Evolutionary conservation across 1,140 invertebrate genomes (phyloP), one percentile per base, ranked within the genome.

Genomic region (Drosophila bocki): DNA sequence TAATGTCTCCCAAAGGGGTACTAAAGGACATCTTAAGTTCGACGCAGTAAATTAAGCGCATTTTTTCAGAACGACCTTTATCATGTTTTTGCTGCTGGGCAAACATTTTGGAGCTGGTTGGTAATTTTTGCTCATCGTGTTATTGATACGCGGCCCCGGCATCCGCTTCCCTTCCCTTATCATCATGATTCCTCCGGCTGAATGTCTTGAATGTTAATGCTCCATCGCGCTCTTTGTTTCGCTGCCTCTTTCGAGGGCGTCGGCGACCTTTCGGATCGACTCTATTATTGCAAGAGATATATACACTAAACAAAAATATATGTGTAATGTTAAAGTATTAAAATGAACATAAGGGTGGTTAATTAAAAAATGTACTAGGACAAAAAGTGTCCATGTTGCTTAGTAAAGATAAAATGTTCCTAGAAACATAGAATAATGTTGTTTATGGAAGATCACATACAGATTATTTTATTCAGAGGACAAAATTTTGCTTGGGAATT

Each of bases 111-210:
- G 48, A 80, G 54, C 77, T 83, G 48, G 75, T 74, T 80, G 67
- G 71, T 80, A 75, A 80, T 69, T 60, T 54, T 87, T 78, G 42
- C 76, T 75, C 71, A 64, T 72, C 64, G 69, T 57, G 80, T 47
- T 88, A 87, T 88, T 79, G 77, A 87, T 87, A 80, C 60, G 59
- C 56, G 11, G 7, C 33, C 19, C 50, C 53, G 35, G n/a, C 67
- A 26, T 26, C 29, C 39, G 39, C 2, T 5, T 26, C 39, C 15
- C 26, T 13, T 15, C 53, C 51, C 53, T 65, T 47, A 62, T 58
- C 53, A 9, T 37, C 42, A 53, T 58, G 44, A 37, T 76, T 61
- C 26, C 26, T 29, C 17, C 29, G 39, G 19, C 42, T 57, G 74
- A 67, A 45, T 70, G 75, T 61, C 48, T 78, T 78, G 75, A 69